Evolutionary conservation across 64 coral and sea anemone genomes (phyloP), one percentile per base, ranked within the genome.

Genomic region (Hydrozoanthus tunicans): DNA sequence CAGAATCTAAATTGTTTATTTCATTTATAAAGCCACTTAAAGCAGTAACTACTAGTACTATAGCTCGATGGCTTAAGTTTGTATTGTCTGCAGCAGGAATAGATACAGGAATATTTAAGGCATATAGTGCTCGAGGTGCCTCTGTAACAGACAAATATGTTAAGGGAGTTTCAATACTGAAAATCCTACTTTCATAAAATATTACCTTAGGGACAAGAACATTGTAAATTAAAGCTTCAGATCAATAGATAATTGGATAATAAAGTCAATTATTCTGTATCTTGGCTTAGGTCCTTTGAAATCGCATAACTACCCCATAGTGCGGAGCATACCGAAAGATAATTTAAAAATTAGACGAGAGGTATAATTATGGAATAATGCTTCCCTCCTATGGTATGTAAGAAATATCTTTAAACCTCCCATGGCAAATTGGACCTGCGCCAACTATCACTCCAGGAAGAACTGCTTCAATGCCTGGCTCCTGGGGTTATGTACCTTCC

Each of bases 51-150:
- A 67, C 64, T 67, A 4, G 3, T 13, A 67, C 64, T 12, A 3
- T 67, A 67, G 7, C 6, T 4, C 53, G 80, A 9, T 82, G 52
- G 56, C 7, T 82, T 17, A 60, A 82, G 17, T 55, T 24, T 13
- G 80, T 82, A 3, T 7, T 82, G 52, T 9, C 24, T 61, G 13
- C 6, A 59, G 51, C 80, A 17, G 80, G 80, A 6, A 82, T 82
- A 27, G 80, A 59, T 60, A 82, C 80, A 7, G 6, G 53, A 56
- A n/a, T 82, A 3, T 59, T 82, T 82, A 82, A 82, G 25, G 80
- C 80, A 27, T 56, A 82, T 82, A 82, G 56, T 82, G 80, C 60
- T 9, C 53, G 80, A 59, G 58, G 80, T 82, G 80, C 80, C 60
- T 56, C 80, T 82, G 17, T 25, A 9, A 82, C 6, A 6, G 3